phyloP scores from a whole-genome alignment of 1,140 invertebrate genomes.

The Achatina immaculata region DNA sequence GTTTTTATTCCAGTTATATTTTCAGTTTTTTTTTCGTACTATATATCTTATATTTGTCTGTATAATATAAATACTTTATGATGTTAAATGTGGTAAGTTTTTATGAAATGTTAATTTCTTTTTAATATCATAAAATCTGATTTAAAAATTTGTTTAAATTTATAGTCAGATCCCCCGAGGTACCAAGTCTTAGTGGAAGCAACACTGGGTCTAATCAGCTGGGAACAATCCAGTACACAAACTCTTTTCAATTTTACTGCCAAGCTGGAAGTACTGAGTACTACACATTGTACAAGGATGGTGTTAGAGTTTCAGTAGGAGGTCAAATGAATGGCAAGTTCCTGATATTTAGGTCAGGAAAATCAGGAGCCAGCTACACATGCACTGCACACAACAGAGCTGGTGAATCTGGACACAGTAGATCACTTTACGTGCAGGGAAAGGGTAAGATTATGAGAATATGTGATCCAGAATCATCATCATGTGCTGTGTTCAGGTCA shows the following conservation, averaged over 20 bases:
- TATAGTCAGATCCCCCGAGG: not conserved
- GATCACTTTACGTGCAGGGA: not conserved
- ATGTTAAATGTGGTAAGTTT: too few relatives aligned
- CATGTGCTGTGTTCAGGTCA: too few relatives aligned
- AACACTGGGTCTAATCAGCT: not conserved
- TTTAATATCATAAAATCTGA: too few relatives aligned
- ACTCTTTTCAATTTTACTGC: not conserved
- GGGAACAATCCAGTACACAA: not conserved
- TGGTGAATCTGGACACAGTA: not conserved
- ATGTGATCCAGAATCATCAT: too few relatives aligned
- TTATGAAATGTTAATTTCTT: too few relatives aligned
- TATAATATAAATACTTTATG: too few relatives aligned
- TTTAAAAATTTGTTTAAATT: not conserved
- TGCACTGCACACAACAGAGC: not conserved
- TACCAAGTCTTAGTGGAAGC: not conserved
- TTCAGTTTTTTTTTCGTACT: too few relatives aligned
- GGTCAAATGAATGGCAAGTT: not conserved
- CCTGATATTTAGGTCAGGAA: conserved; percentile 1
- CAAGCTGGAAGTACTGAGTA: not conserved
- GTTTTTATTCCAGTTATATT: too few relatives aligned
- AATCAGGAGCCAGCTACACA: not conserved
- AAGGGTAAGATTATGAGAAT: too few relatives aligned
- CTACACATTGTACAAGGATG: not conserved
- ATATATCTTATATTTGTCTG: too few relatives aligned
- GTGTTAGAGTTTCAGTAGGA: not conserved